Evolutionary conservation across 2,113 vertebrate genomes (phyloP).

Genomic region (Numenius arquata): DNA sequence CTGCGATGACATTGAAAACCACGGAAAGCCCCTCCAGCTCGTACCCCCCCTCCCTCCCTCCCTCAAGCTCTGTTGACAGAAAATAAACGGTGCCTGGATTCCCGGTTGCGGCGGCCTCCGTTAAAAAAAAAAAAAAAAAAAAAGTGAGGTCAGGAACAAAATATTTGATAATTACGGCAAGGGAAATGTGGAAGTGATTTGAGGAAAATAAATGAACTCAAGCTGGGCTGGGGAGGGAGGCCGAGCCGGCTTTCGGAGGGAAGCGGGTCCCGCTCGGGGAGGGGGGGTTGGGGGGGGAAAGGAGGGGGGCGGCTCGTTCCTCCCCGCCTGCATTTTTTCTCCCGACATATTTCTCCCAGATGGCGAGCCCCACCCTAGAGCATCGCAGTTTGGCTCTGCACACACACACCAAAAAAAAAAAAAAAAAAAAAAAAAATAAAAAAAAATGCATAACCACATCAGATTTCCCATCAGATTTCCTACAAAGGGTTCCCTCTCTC

Average conservation of each 20-base stretch:
- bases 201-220: no score
- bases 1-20: conserved; percentile 49
- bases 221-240: no score
- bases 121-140: no score
- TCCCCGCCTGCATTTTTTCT: conserved; percentile 34
- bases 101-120: no score
- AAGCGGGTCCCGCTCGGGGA: no score
- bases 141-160: no score
- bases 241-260: no score
- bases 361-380: conserved; percentile 49
- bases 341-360: conserved; percentile 51
- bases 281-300: background rate
- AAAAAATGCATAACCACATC: background rate
- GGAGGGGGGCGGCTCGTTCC: background rate
- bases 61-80: no score
- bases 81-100: no score
- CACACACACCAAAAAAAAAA: background rate
- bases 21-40: background rate
- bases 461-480: background rate
- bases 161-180: no score
- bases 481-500: background rate
- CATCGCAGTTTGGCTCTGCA: conserved; percentile 1
- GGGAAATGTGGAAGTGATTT: no score
- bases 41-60: no score
- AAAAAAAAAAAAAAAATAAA: background rate